Percentiles rank a stretch among this genome's conserved stretches.
These are phyloP conservation scores for Xestobium rufovillosum DNA, from an alignment of 2,888 invertebrate species.

Conservation along the genomic window DNA sequence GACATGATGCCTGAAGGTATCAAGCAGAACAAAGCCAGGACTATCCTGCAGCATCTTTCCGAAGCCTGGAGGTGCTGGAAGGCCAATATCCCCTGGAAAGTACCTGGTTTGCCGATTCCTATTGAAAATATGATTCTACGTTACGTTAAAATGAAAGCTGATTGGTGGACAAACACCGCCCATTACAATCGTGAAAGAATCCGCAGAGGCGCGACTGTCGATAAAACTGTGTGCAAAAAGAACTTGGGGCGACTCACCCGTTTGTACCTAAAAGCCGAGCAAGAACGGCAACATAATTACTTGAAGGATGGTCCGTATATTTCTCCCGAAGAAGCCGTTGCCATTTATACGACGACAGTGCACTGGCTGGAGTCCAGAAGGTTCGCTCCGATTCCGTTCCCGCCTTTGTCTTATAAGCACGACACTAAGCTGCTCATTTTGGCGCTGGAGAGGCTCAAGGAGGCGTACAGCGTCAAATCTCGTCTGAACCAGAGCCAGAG, in stretches of 20 bases:
- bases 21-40: slow-evolving; percentile 98
- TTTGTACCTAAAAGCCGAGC: slow-evolving; percentile 94
- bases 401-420: slow-evolving; percentile 98
- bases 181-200: slow-evolving; percentile 99
- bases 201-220: slow-evolving; percentile 97
- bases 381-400: slow-evolving; percentile 99
- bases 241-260: slow-evolving; percentile 97
- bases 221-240: slow-evolving; percentile 99
- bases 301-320: slow-evolving; percentile 99
- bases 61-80: slow-evolving; percentile 99
- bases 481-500: slow-evolving; percentile 97
- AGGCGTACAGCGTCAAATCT: slow-evolving; percentile 96
- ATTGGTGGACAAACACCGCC: slow-evolving; percentile 99
- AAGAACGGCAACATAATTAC: slow-evolving; percentile 98
- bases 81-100: slow-evolving; percentile 99
- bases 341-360: slow-evolving; percentile 98
- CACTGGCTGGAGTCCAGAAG: slow-evolving; percentile 98
- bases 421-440: slow-evolving; percentile 97
- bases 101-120: slow-evolving; percentile 95
- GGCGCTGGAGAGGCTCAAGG: slow-evolving; percentile 92
- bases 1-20: slow-evolving; percentile 99
- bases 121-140: slow-evolving; percentile 99
- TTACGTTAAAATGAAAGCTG: slow-evolving; percentile 99
- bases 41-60: slow-evolving; percentile 96
- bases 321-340: slow-evolving; percentile 98